Conservation (phyloP, 2,797 vertebrate genomes). For the Emydoidea blandingii region DNA sequence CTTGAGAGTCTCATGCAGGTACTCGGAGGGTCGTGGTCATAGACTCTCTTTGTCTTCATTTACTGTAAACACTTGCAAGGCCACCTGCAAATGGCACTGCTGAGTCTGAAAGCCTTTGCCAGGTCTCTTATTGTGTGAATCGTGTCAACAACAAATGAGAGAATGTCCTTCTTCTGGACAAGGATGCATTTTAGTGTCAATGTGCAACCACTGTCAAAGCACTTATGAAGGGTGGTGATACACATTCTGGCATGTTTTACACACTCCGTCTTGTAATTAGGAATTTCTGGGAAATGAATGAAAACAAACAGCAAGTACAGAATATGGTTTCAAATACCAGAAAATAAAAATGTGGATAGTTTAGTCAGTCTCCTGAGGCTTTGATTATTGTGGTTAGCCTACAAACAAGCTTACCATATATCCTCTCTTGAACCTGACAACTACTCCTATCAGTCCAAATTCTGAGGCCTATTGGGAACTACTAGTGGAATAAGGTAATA, state of each 20-base stretch:
- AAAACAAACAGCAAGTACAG: neutral
- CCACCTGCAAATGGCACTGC: neutral
- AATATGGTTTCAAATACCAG: neutral
- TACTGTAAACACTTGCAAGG: neutral
- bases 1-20: neutral
- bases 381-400: neutral
- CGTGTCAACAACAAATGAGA: neutral
- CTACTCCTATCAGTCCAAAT: neutral
- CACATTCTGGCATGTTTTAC: neutral
- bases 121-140: neutral
- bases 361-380: neutral
- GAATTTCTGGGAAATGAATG: neutral
- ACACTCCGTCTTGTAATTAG: neutral
- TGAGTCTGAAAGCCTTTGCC: neutral
- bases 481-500: neutral
- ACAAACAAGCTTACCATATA: neutral
- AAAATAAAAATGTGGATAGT: neutral
- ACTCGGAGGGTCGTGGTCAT: neutral
- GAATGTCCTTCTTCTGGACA: neutral
- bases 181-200: neutral
- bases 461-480: neutral
- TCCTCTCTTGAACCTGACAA: neutral
- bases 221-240: neutral
- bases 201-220: neutral
- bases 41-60: neutral